These are phyloP conservation scores for Syngnathoides biaculeatus DNA, from an alignment of 2,113 vertebrate species.

Conservation along the genomic window DNA sequence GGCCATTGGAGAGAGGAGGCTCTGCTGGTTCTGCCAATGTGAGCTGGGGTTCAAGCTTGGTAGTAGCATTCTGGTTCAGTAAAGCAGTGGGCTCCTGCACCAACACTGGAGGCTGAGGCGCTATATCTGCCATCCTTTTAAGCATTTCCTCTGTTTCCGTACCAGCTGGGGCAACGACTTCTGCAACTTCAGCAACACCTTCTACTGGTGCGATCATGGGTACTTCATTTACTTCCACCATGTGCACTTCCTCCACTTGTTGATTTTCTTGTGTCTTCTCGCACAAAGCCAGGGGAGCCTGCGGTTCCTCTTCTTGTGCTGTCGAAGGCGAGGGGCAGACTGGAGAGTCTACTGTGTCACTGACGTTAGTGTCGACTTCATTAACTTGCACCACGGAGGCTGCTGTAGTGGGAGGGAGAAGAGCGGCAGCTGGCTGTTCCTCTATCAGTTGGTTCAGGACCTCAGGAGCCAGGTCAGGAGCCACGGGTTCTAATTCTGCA, in stretches of 20 bases:
- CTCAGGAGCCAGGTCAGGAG: constrained; percentile 26
- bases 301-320: constrained; percentile 57
- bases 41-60: constrained; percentile 45
- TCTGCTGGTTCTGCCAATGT: constrained; percentile 71
- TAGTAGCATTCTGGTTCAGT: constrained; percentile 13
- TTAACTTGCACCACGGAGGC: constrained; percentile 29
- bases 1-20: constrained; percentile 76
- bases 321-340: constrained; percentile 51
- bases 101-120: constrained; percentile 37
- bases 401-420: constrained; percentile 27
- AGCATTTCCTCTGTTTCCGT: constrained; percentile 30
- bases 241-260: constrained; percentile 30
- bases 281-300: constrained; percentile 5
- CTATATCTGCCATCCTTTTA: constrained; percentile 64
- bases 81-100: constrained; percentile 40
- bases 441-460: constrained; percentile 30
- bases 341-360: constrained; percentile 63
- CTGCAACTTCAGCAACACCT: constrained; percentile 15
- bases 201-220: constrained; percentile 5
- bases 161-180: not conserved
- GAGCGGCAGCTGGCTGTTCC: constrained; percentile 56
- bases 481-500: constrained; percentile 30
- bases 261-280: constrained; percentile 53
- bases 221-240: constrained; percentile 33
- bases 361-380: constrained; percentile 21